phyloP scores from a whole-genome alignment of 2,113 vertebrate genomes.

The Procavia capensis region DNA sequence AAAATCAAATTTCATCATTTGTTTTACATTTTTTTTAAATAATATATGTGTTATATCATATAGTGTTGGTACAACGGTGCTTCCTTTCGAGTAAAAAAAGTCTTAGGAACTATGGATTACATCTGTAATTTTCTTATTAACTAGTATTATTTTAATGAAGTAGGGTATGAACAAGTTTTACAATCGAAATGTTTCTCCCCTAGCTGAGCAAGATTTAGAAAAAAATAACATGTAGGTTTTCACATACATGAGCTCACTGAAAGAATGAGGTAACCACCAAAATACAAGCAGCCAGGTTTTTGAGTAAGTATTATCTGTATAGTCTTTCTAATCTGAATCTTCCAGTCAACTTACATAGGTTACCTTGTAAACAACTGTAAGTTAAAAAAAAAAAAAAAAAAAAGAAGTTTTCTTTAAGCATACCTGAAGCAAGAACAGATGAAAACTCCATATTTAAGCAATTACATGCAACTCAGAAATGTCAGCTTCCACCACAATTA shows the following conservation, averaged over 20 bases:
- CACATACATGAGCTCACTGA: slow-evolving; percentile 21
- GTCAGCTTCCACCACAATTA: slow-evolving; percentile 76
- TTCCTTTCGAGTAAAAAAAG: slow-evolving; percentile 34
- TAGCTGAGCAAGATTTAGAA: slow-evolving; percentile 52
- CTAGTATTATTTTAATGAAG: slow-evolving; percentile 49
- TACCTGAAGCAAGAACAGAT: slow-evolving; percentile 62
- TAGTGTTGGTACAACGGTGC: background rate
- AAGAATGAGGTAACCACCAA: slow-evolving; percentile 44
- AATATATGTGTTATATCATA: background rate
- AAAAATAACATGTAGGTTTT: slow-evolving; percentile 57
- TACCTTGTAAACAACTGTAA: slow-evolving; percentile 37
- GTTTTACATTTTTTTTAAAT: slow-evolving; percentile 9
- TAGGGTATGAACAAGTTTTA: slow-evolving; percentile 41
- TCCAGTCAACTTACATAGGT: slow-evolving; percentile 16
- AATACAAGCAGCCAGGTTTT: slow-evolving; percentile 34
- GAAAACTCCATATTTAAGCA: slow-evolving; percentile 71
- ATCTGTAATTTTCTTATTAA: slow-evolving; percentile 52
- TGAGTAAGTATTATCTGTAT: background rate
- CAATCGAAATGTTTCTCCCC: slow-evolving; percentile 22
- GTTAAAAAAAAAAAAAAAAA: too few relatives aligned
- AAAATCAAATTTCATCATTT: slow-evolving; percentile 49
- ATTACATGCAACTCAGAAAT: slow-evolving; percentile 74
- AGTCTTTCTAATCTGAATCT: slow-evolving; percentile 60
- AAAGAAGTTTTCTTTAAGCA: slow-evolving; percentile 47
- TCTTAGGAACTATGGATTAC: background rate